These are phyloP conservation scores for Erythrocercus mccallii DNA, from an alignment of 2,113 vertebrate genomes.

Conservation along the genomic window DNA sequence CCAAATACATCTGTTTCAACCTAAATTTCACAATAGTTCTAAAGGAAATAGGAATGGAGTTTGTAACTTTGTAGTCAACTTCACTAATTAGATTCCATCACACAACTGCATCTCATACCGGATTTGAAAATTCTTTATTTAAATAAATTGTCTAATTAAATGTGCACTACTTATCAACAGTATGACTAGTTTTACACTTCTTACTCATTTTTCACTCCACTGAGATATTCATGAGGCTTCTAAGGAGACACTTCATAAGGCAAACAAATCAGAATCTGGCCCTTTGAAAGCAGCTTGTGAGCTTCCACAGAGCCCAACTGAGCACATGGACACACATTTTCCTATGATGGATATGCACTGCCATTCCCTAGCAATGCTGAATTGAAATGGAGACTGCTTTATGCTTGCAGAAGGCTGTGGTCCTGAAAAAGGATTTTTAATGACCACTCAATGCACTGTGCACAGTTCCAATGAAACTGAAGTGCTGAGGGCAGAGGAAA, in stretches of 20 bases:
- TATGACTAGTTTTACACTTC: background rate
- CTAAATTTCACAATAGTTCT: background rate
- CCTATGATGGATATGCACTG: background rate
- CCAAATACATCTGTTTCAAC: background rate
- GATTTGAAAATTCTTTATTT: background rate
- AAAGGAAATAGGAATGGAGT: background rate
- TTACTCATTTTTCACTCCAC: background rate
- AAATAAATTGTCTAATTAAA: background rate
- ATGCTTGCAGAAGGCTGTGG: background rate
- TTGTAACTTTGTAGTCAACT: background rate
- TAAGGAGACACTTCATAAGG: background rate
- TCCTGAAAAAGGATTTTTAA: background rate
- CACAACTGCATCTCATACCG: accelerated
- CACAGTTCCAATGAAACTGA: background rate
- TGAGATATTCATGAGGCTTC: background rate
- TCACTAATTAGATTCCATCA: background rate
- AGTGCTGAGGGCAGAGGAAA: background rate
- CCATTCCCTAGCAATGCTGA: background rate
- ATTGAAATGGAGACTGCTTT: background rate
- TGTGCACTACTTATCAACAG: background rate
- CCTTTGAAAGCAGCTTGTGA: background rate
- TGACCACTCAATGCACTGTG: background rate
- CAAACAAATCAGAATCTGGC: background rate
- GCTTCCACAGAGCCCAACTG: background rate
- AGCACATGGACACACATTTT: background rate